These are phyloP conservation scores for Oreochromis grahami DNA, from an alignment of 2,797 vertebrate genomes.

Conservation along the genomic window DNA sequence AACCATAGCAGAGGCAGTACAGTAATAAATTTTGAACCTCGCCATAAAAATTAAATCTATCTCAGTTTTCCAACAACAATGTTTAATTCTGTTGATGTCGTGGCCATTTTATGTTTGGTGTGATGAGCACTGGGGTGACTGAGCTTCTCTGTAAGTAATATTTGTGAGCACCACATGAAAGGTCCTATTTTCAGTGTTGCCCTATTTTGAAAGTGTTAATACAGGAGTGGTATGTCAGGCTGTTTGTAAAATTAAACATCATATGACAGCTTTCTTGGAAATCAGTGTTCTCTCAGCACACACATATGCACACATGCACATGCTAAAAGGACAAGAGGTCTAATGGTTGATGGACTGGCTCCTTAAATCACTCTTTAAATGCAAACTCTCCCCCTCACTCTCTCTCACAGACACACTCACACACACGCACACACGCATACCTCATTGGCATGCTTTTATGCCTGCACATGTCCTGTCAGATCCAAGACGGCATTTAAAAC, in stretches of 20 bases:
- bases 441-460: slow-evolving; percentile 43
- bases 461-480: slow-evolving; percentile 60
- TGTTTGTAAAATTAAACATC: slow-evolving; percentile 10
- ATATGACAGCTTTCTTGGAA: slow-evolving; percentile 14
- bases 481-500: slow-evolving; percentile 59
- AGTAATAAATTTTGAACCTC: background rate
- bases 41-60: background rate
- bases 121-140: background rate
- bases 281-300: slow-evolving; percentile 1
- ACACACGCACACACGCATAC: background rate
- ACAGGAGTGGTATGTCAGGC: background rate
- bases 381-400: background rate
- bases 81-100: background rate
- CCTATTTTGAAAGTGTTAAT: background rate
- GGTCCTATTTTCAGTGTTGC: background rate
- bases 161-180: background rate
- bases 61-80: background rate
- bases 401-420: background rate
- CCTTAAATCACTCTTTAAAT: slow-evolving; percentile 2
- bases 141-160: background rate
- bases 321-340: slow-evolving; percentile 3
- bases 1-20: too few species aligned
- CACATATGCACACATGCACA: background rate
- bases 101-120: background rate
- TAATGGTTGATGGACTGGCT: slow-evolving; percentile 20